phyloP scores from a whole-genome alignment of 2,888 invertebrate species.

The Caradrina clavipalpis region DNA sequence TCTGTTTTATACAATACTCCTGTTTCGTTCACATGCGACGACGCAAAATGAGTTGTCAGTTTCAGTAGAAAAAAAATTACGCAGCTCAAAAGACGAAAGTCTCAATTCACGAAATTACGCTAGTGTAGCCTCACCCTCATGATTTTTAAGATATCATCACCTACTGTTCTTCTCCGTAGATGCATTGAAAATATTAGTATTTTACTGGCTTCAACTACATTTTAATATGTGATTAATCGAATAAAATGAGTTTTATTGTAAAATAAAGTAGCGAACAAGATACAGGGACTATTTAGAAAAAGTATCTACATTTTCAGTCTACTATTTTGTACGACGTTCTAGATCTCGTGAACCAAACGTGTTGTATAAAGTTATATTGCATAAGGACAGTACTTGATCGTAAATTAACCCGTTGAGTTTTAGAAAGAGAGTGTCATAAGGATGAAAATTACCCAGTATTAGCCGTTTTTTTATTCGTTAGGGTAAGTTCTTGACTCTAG shows the following conservation, averaged over 20 bases:
- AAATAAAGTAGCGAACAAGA: constrained; percentile 72
- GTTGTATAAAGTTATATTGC: constrained; percentile 57
- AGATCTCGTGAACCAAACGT: constrained; percentile 75
- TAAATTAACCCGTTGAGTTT: constrained; percentile 1
- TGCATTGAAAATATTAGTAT: background rate
- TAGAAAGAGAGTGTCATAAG: background rate
- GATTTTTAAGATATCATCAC: background rate
- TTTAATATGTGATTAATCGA: constrained; percentile 34
- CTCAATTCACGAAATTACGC: too few relatives aligned
- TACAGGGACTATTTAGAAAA: constrained; percentile 85
- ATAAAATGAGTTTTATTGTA: constrained; percentile 53
- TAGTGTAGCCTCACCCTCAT: too few relatives aligned
- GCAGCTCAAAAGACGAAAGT: too few relatives aligned
- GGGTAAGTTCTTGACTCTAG: too few relatives aligned
- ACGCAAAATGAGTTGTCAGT: too few relatives aligned
- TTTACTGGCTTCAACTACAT: background rate
- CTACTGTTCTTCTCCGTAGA: background rate
- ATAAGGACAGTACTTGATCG: constrained; percentile 19
- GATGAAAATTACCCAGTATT: too few relatives aligned
- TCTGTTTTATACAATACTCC: too few relatives aligned
- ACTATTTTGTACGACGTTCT: constrained; percentile 76
- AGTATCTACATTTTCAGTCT: constrained; percentile 74
- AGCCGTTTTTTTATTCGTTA: too few relatives aligned
- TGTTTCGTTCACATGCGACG: too few relatives aligned
- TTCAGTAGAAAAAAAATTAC: too few relatives aligned